Base-by-base conservation (phyloP, 2,888 invertebrate genomes). In the Stenoptilia bipunctidactyla region DNA sequence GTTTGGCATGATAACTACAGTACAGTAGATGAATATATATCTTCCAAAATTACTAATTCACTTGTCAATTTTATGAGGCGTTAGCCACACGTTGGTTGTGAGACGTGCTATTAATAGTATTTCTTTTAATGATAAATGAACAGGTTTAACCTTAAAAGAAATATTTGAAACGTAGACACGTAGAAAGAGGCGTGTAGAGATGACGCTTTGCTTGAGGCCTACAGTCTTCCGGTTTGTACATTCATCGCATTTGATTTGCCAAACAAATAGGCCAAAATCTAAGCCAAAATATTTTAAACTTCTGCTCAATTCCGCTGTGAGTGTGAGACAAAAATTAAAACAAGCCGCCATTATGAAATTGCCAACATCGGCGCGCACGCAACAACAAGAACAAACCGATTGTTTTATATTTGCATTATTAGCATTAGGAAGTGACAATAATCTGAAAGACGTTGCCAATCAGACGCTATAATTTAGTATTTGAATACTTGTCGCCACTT, bases 51-150 rank as follows among this genome's bases (percentile, higher is more conserved):
- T 63, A 33, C 9, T 25, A 25, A n/a, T 5, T 72, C 70, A 68
- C 75, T 74, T 8, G 80, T 80, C 80, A 79, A 79, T 79, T 79
- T 55, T 65, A 58, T 62, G 60, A 68, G 65, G 76, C 76, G 61
- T 63, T 66, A 55, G 77, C 80, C 80, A 68, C 73, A 79, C 76
- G 69, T 72, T 71, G 80, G 80, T 82, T 82, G 80, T 80, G 82
- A 82, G 66, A 67, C 80, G 80, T 79, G 77, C 79, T 80, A 72
- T 71, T 74, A n/a, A 62, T 59, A 56, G 52, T 64, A 58, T 66
- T 60, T 59, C 63, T 68, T 68, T 65, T 55, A 48, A 46, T 51
- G 49, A 43, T 51, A 41, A 48, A 47, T 8, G 3, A 20, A 38
- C 42, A 33, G 39, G 39, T 44, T 40, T 38, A 51, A 50, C 58